phyloP scores from a whole-genome alignment of 2,888 invertebrate species.

The Dicyrtoma fusca region DNA sequence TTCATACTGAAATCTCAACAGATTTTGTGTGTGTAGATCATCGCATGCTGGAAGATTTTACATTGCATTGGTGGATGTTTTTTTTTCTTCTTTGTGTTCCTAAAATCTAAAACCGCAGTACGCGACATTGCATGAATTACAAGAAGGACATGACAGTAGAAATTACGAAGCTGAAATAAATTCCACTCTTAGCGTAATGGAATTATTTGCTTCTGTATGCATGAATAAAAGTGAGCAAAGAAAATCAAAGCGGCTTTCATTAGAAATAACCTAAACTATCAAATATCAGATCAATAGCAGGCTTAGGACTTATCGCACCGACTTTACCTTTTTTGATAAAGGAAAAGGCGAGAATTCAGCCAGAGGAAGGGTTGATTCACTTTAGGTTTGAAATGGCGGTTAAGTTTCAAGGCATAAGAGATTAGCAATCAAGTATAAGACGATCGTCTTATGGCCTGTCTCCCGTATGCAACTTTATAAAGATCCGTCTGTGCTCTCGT shows the following conservation, averaged over 20 bases:
- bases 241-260: slow-evolving; percentile 10
- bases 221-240: slow-evolving; percentile 4
- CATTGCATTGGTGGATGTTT: no score
- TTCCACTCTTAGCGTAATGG: not conserved
- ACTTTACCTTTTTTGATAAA: slow-evolving; percentile 26
- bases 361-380: slow-evolving; percentile 19
- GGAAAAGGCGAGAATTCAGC: slow-evolving; percentile 26
- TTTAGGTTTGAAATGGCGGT: slow-evolving; percentile 24
- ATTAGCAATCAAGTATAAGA: slow-evolving; percentile 35
- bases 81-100: not conserved
- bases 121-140: no score
- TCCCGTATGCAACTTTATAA: not conserved
- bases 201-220: slow-evolving; percentile 21
- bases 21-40: no score
- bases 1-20: no score
- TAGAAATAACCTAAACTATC: slow-evolving; percentile 15
- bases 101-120: not conserved
- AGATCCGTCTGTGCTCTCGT: no score
- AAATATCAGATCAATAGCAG: slow-evolving; percentile 34
- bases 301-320: slow-evolving; percentile 14
- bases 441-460: slow-evolving; percentile 27
- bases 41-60: no score
- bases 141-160: not conserved
- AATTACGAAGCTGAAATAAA: slow-evolving; percentile 10
- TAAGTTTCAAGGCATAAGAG: slow-evolving; percentile 25